phyloP scores from a whole-genome alignment of 2,888 invertebrate genomes.

The Drosophila putrida region DNA sequence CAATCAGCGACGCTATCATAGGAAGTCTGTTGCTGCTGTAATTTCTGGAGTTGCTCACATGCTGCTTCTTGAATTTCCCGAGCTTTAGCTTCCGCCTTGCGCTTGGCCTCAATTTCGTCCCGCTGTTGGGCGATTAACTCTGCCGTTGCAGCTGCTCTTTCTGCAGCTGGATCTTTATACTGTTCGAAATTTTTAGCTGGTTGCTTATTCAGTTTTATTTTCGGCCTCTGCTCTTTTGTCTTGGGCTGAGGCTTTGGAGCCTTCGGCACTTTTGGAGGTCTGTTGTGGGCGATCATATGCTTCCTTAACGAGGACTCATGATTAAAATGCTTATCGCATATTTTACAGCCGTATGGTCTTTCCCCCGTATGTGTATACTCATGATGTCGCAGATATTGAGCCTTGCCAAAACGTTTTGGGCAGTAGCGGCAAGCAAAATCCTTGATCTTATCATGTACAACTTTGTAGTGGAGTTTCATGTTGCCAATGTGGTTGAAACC shows the following conservation, averaged over 20 bases:
- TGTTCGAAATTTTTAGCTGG: conserved; percentile 22
- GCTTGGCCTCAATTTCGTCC: conserved; percentile 13
- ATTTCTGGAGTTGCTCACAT: conserved; percentile 9
- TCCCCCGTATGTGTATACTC: conserved; percentile 84
- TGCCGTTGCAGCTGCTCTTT: conserved; percentile 9
- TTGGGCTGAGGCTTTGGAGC: conserved; percentile 17
- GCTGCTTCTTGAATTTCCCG: conserved; percentile 20
- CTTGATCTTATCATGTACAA: conserved; percentile 83
- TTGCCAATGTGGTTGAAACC: conserved; percentile 83
- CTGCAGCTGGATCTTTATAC: conserved; percentile 18
- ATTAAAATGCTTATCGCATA: conserved; percentile 82
- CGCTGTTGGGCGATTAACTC: conserved; percentile 5
- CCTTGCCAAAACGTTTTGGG: conserved; percentile 83
- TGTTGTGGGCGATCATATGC: conserved; percentile 81
- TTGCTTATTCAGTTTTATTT: conserved; percentile 27
- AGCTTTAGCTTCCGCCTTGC: neutral
- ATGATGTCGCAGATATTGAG: conserved; percentile 83
- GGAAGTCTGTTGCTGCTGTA: conserved; percentile 14
- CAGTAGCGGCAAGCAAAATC: conserved; percentile 83
- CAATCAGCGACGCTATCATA: neutral
- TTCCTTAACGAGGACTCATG: conserved; percentile 81
- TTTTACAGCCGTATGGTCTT: conserved; percentile 81
- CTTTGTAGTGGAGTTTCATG: conserved; percentile 82
- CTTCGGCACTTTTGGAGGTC: conserved; percentile 56
- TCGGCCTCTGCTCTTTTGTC: conserved; percentile 11